Base-by-base conservation (phyloP, 2,888 invertebrate genomes). In the Platycheirus rosarum region DNA sequence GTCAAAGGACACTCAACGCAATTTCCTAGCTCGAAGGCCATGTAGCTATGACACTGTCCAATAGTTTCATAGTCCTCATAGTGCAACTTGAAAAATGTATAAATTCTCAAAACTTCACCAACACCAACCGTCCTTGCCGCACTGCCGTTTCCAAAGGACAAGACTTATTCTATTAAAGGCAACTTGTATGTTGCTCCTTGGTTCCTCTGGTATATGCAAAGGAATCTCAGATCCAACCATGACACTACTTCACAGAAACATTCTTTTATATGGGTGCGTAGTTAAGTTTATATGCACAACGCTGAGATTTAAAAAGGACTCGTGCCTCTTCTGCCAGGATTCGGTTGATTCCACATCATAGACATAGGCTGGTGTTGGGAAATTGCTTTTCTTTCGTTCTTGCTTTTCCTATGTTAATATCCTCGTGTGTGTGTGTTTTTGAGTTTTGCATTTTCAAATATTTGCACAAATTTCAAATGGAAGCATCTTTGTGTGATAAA, bases 381-480 rank as follows among this genome's bases (percentile, higher is more conserved):
- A 37, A 53, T 2, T 20, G 13, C n/a, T 20, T 20, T 29, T 40
- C 2, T 40, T 16, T 23, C 7, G 11, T 35, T 35, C 11, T 16
- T 55, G n/a, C 20, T 55, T 18, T 18, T 32, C 29, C 2, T 4
- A 44, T 60, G 29, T 16, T 60, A 16, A 60, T 51, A 53, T 29
- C 57, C 57, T 14, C 16, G 35, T 57, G 23, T 23, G 20, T 4
- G 0, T 40, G 44, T 8, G 14, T 60, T 29, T 44, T 16, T n/a
- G 32, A 51, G 11, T 57, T 66, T 57, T 66, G 74, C 66, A 74
- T 74, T 60, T 74, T 66, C 57, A 74, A 74, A 74, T 74, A 74
- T 74, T 74, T 74, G 66, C 74, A 74, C 57, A 60, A 74, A 44
- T 57, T 74, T 74, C 49, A 51, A 65, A 49, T 49, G 65, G 53